Evolutionary conservation across 1,140 invertebrate genomes (phyloP).

Genomic region (Caenorhabditis latens): DNA sequence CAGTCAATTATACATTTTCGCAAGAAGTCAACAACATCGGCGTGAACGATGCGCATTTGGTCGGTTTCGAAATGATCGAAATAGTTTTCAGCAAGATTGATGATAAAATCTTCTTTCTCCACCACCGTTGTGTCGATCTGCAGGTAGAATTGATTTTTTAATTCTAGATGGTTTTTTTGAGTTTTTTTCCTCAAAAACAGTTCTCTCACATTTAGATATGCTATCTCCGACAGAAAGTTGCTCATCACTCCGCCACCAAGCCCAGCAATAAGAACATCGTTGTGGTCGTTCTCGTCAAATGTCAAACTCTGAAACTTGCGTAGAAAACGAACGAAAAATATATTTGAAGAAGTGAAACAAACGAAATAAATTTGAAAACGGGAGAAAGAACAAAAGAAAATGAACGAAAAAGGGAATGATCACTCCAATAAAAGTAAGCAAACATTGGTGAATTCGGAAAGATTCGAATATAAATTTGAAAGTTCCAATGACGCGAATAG

Average conservation of each 20-base stretch:
- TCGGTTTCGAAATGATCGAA: constrained; percentile 21
- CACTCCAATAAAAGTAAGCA: neutral
- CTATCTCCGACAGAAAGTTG: constrained; percentile 16
- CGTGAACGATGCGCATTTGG: neutral
- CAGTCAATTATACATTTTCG: neutral
- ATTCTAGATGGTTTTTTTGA: neutral
- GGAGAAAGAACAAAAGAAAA: neutral
- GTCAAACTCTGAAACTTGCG: constrained; percentile 2
- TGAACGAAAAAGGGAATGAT: neutral
- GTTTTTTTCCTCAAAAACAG: neutral
- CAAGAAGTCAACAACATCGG: constrained; percentile 1
- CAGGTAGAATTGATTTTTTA: neutral
- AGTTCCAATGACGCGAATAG: no score
- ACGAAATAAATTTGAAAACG: neutral
- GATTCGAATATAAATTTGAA: no score
- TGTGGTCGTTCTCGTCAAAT: constrained; percentile 17
- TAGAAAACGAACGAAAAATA: neutral
- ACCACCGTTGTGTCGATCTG: constrained; percentile 24
- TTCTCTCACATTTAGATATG: constrained; percentile 2
- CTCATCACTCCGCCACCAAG: constrained; percentile 18
- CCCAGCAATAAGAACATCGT: constrained; percentile 6
- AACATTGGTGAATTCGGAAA: no score
- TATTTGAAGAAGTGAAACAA: neutral
- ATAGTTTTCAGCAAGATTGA: constrained; percentile 18
- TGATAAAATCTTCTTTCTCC: constrained; percentile 7